phyloP scores from a whole-genome alignment of 2,888 invertebrate genomes.

The Drepana falcataria region DNA sequence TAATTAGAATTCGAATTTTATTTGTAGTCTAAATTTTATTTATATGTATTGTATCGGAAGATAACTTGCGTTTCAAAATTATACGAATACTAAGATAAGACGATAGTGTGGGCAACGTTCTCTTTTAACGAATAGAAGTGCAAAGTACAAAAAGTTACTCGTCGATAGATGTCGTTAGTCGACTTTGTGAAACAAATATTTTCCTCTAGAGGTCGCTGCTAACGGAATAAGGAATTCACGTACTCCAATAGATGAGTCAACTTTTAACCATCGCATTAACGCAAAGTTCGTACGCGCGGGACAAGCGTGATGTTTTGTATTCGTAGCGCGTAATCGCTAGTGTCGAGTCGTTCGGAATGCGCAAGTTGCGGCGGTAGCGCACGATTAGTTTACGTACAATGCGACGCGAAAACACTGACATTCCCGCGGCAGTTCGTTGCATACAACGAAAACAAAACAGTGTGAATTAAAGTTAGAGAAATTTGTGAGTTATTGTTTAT shows the following conservation, averaged over 20 bases:
- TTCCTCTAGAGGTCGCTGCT: conserved; percentile 34
- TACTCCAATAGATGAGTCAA: conserved; percentile 21
- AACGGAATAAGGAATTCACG: conserved; percentile 4
- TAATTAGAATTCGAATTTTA: no score
- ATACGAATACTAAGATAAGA: no score
- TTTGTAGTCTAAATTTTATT: no score
- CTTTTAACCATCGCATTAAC: conserved; percentile 12
- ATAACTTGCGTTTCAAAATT: no score
- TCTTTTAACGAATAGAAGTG: no score
- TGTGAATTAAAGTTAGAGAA: conserved; percentile 56
- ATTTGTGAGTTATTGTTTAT: conserved; percentile 52
- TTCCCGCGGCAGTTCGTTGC: conserved; percentile 55
- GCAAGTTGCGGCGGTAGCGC: conserved; percentile 46
- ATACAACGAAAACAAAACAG: conserved; percentile 56
- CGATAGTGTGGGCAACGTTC: no score
- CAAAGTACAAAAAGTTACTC: neutral
- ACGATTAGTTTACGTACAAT: conserved; percentile 43
- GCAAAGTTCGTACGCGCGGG: conserved; percentile 13
- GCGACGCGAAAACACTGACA: conserved; percentile 51
- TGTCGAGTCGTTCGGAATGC: conserved; percentile 55
- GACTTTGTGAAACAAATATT: conserved; percentile 1
- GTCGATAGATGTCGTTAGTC: conserved; percentile 21
- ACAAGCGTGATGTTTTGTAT: conserved; percentile 54
- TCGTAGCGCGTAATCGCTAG: conserved; percentile 56
- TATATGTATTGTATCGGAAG: no score